These are phyloP conservation scores for Branchinecta sandiegonensis DNA, from an alignment of 2,888 invertebrate species.

Conservation along the genomic window DNA sequence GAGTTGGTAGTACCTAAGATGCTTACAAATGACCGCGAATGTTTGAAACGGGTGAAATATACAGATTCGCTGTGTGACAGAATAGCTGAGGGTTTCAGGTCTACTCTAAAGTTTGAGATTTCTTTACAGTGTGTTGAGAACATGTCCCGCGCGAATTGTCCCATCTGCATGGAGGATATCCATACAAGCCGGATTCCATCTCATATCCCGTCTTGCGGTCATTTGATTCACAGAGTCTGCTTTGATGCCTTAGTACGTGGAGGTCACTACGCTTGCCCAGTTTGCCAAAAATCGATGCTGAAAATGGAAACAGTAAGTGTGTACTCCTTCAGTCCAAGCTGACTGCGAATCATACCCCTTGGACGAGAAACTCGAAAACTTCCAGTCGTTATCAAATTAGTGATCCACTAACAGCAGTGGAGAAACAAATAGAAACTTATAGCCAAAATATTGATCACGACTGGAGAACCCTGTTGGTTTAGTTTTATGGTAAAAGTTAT, in stretches of 20 bases:
- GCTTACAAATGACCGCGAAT: too few relatives aligned
- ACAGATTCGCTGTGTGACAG: constrained; percentile 6
- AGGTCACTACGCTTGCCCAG: constrained; percentile 75
- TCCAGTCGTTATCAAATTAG: too few relatives aligned
- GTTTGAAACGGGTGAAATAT: too few relatives aligned
- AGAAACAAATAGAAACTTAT: too few relatives aligned
- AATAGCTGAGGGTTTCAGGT: neutral
- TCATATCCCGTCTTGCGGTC: constrained; percentile 78
- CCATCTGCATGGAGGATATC: constrained; percentile 76
- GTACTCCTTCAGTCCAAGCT: too few relatives aligned
- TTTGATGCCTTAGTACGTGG: constrained; percentile 58
- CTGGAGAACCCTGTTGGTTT: too few relatives aligned
- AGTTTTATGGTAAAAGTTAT: too few relatives aligned
- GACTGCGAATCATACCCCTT: too few relatives aligned
- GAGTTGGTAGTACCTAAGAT: too few relatives aligned
- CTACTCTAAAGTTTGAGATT: constrained; percentile 12
- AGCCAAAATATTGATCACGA: too few relatives aligned
- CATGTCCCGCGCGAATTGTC: constrained; percentile 71
- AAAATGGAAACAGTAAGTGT: constrained; percentile 53
- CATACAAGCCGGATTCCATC: constrained; percentile 77
- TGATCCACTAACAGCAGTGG: too few relatives aligned
- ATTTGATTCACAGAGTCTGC: constrained; percentile 69
- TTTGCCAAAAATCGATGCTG: constrained; percentile 71
- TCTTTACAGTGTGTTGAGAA: constrained; percentile 67
- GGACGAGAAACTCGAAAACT: too few relatives aligned